Conservation (phyloP, 2,797 vertebrate species). For the Threskiornis aethiopicus region DNA sequence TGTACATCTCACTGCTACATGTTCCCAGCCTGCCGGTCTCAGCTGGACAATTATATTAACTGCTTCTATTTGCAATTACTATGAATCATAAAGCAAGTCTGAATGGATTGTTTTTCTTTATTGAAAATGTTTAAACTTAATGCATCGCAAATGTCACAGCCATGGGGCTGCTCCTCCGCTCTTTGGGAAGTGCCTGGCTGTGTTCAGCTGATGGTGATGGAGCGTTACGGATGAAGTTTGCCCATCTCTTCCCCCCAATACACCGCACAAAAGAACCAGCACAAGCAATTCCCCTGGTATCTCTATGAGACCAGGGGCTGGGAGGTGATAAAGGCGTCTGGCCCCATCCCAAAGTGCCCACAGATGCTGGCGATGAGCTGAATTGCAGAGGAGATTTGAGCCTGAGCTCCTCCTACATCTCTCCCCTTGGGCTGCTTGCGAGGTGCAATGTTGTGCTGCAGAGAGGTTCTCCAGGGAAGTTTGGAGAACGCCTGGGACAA, state of each 20-base stretch:
- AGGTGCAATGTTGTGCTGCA: rapidly evolving
- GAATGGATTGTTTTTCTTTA: slow-evolving; percentile 67
- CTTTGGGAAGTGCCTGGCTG: background rate
- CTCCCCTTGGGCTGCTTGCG: rapidly evolving
- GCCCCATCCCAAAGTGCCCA: background rate
- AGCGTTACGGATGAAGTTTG: rapidly evolving
- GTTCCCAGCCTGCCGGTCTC: slow-evolving; percentile 43
- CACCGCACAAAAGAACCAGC: rapidly evolving
- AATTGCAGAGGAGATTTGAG: background rate
- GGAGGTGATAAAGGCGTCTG: background rate
- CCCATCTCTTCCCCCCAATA: rapidly evolving
- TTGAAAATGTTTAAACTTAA: slow-evolving; percentile 70
- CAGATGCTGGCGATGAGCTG: background rate
- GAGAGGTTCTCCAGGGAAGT: background rate
- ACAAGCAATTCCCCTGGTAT: rapidly evolving
- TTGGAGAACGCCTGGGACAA: rapidly evolving
- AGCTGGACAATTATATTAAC: slow-evolving; percentile 67
- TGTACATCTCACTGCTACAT: slow-evolving; percentile 57
- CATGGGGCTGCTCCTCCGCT: background rate
- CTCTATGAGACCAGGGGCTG: background rate
- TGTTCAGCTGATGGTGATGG: background rate
- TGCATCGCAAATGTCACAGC: slow-evolving; percentile 50
- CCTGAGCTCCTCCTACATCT: rapidly evolving
- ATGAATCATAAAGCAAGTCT: slow-evolving; percentile 61
- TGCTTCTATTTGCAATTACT: slow-evolving; percentile 56